Evolutionary conservation across 2,113 vertebrate genomes (phyloP).

Genomic region (Phaetusa simplex): DNA sequence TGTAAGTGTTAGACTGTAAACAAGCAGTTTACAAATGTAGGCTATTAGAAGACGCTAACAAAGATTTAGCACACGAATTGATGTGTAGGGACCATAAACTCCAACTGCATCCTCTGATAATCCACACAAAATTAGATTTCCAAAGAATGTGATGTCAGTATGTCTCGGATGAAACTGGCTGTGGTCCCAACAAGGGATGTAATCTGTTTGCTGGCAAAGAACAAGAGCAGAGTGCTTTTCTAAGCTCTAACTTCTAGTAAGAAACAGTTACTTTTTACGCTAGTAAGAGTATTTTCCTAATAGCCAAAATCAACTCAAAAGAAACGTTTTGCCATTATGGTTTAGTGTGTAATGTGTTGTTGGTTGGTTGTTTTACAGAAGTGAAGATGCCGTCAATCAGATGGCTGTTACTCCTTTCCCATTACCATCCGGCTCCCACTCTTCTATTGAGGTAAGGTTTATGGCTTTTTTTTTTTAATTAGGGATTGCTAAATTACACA

Average conservation of each 20-base stretch:
- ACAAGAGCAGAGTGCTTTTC: neutral
- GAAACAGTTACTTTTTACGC: neutral
- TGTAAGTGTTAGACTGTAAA: neutral
- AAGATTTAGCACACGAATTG: neutral
- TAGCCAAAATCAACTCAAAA: neutral
- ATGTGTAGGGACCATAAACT: neutral
- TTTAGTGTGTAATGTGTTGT: neutral
- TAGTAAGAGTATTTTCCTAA: neutral
- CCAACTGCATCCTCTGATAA: neutral
- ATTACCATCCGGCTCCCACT: conserved; percentile 71
- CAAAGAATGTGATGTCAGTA: neutral
- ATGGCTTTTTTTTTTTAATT: neutral
- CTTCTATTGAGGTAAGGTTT: conserved; percentile 79
- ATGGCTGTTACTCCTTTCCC: conserved; percentile 90
- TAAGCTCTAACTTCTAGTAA: neutral
- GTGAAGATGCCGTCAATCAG: conserved; percentile 88
- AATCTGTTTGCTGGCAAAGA: neutral
- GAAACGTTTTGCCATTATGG: neutral
- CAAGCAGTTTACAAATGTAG: neutral
- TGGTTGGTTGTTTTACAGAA: conserved; percentile 67
- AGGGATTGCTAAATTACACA: neutral
- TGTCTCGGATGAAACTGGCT: neutral
- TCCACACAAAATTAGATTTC: neutral
- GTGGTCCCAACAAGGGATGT: neutral
- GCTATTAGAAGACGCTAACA: neutral